Evolutionary conservation across 2,113 vertebrate species (phyloP), one percentile per base, ranked within the genome.

Genomic region (Orcinus orca): DNA sequence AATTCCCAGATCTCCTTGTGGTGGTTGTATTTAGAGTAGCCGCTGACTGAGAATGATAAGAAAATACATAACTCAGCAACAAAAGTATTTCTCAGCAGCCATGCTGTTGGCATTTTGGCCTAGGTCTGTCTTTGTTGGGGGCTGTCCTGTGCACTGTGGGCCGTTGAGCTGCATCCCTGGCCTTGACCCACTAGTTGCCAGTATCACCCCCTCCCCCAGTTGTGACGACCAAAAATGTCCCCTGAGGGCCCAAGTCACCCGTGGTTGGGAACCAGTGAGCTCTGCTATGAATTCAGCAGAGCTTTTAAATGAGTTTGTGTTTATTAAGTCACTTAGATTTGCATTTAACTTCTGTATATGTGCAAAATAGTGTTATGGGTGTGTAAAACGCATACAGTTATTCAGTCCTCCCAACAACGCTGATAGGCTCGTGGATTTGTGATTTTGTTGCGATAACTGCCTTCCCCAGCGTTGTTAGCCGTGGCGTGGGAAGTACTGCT

Each of bases 341-440:
- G 60, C 50, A 10, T 82, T 87, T 55, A 38, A 71, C 13, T 25
- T 83, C 60, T 25, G 53, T 68, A 26, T 31, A 6, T 90, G 81
- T 68, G 23, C n/a, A 76, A 31, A 74, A 36, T 76, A 50, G 12
- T 23, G 21, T 77, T 65, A 9, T 8, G n/a, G 68, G 74, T n/a
- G n/a, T 83, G 53, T 90, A 13, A 47, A 86, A 55, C 55, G 65
- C 71, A 17, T 60, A 14, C 62, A 15, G 26, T 81, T 47, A n/a
- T 21, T 60, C n/a, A 31, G 26, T 10, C 36, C 58, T 20, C n/a
- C 0, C 10, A 21, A 29, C 31, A 53, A 2, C 1, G 0, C 68
- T 63, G 33, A 47, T n/a, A 4, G 9, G 26, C 18, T n/a, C 4
- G 7, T 38, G 20, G 68, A 7, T 50, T 70, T 62, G 50, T 80